Conservation (phyloP, 2,888 invertebrate genomes). For the Apamea sordens region DNA sequence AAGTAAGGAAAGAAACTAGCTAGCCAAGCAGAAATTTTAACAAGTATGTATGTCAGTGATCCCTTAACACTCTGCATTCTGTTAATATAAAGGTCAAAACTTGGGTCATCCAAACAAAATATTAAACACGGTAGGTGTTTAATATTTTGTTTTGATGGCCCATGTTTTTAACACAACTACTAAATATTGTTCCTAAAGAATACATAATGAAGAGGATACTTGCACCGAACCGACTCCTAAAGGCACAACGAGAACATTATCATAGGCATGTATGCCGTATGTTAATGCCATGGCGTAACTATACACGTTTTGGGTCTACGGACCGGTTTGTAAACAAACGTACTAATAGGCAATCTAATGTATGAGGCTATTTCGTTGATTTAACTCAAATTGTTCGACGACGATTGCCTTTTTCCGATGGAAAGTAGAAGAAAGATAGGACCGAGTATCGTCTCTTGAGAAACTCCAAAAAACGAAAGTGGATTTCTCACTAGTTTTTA, state of each 20-base stretch:
- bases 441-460: constrained; percentile 12
- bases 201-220: constrained; percentile 46
- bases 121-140: too few relatives aligned
- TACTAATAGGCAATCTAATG: constrained; percentile 35
- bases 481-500: not conserved
- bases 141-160: too few relatives aligned
- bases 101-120: constrained; percentile 11
- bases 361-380: constrained; percentile 30
- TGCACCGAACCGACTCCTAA: constrained; percentile 45
- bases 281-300: constrained; percentile 71
- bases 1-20: not conserved
- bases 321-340: constrained; percentile 74
- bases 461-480: not conserved
- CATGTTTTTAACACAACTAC: constrained; percentile 34
- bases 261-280: constrained; percentile 66
- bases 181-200: constrained; percentile 33
- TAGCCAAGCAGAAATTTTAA: not conserved
- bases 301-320: constrained; percentile 69
- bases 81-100: constrained; percentile 12
- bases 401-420: constrained; percentile 8
- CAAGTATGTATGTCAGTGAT: not conserved
- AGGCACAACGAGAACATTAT: constrained; percentile 48
- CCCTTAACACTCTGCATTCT: not conserved
- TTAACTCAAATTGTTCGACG: constrained; percentile 38
- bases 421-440: not conserved